phyloP scores from a whole-genome alignment of 2,797 vertebrate species.

The Intellagama lesueurii region DNA sequence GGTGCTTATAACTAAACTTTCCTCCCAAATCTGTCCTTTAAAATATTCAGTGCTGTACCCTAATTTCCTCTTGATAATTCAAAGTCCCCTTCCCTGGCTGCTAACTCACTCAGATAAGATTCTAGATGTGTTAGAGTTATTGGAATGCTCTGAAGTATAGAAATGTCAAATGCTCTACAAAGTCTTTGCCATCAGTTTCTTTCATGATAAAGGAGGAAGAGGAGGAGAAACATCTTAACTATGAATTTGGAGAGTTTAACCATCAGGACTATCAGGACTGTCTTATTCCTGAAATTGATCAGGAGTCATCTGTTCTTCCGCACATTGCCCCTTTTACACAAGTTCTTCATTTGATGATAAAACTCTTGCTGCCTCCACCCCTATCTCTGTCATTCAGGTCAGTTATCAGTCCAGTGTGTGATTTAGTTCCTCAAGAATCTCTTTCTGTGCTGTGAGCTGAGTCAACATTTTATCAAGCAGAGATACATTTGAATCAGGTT shows the following conservation, averaged over 20 bases:
- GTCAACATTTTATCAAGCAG: background rate
- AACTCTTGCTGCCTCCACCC: background rate
- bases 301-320: background rate
- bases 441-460: background rate
- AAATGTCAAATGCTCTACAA: background rate
- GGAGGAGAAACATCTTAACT: background rate
- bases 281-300: background rate
- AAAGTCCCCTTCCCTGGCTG: background rate
- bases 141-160: background rate
- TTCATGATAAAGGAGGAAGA: too few relatives aligned
- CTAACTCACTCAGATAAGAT: background rate
- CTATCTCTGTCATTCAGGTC: background rate
- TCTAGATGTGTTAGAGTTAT: background rate
- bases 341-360: background rate
- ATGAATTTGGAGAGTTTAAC: background rate
- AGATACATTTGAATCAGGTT: background rate
- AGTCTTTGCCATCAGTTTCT: background rate
- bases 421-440: background rate
- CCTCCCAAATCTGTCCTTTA: background rate
- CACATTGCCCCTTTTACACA: background rate
- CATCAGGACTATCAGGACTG: background rate
- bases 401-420: background rate
- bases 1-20: background rate
- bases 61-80: background rate
- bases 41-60: background rate